Evolutionary conservation across 1,140 invertebrate species (phyloP), one percentile per base, ranked within the genome.

Genomic region (Ips nitidus): DNA sequence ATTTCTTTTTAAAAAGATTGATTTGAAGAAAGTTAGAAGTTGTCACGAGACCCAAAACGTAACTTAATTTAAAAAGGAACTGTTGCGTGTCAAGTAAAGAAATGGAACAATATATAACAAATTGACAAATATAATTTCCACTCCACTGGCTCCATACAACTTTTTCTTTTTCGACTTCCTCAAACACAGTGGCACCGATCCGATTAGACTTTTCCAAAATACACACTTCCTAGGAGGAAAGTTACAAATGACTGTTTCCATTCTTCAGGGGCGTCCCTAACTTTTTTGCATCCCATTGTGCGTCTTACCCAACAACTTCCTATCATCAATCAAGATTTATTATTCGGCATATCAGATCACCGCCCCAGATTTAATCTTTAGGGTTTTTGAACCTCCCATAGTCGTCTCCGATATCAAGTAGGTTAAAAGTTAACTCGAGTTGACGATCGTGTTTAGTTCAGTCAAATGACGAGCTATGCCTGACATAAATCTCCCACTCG

Each of bases 321-420:
- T 37, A 4, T 55, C 52, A 55, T 55, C 52, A 55, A 55, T 55
- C 52, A 22, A 55, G 52, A 55, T 55, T 55, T 55, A 55, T 55
- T 55, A 55, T 55, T 37, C 52, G 5, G n/a, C 45, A 4, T 37
- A 37, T 38, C n/a, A 55, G 52, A 55, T 55, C 52, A 55, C 5
- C 52, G 6, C 52, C 6, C 52, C 5, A 55, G 37, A 38, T 38
- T 55, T 55, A 55, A 55, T 22, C 7, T 55, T 36, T 55, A 22
- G 36, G 37, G 37, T 22, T 22, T 22, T 22, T 22, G 22, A 22
- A 22, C 22, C 22, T 22, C 22, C 22, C 22, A 22, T 22, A 22
- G 22, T 22, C 22, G 22, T 22, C 22, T 22, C 22, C 22, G 22
- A 22, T 22, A 22, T 22, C 22, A 22, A 22, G 22, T 22, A 22